Conservation (phyloP, 53 echinoderm and acorn worm genomes). For the Astropecten irregularis region DNA sequence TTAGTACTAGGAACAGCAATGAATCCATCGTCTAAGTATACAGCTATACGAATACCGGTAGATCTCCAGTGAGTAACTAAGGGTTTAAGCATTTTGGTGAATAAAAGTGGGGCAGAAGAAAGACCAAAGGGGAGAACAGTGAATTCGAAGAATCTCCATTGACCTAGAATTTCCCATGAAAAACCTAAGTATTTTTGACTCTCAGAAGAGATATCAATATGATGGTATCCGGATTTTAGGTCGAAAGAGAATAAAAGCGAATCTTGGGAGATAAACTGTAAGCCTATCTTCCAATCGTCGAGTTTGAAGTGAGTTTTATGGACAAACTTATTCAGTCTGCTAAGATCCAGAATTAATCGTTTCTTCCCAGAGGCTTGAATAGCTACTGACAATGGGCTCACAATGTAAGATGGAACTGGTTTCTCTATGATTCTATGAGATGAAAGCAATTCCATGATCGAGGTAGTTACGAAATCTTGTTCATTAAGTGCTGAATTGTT, state of each 20-base stretch:
- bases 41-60: neutral
- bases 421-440: neutral
- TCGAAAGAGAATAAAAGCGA: neutral
- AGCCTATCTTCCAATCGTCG: conserved; percentile 20
- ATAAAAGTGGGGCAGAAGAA: neutral
- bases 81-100: conserved; percentile 6
- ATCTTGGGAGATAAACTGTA: neutral
- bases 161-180: conserved; percentile 5
- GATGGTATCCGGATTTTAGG: conserved; percentile 34
- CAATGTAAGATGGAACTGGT: neutral
- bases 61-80: conserved; percentile 14
- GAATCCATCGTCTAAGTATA: conserved; percentile 13
- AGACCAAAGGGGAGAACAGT: conserved; percentile 15
- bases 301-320: neutral
- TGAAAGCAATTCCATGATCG: neutral
- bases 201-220: neutral
- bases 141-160: neutral
- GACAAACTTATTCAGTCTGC: neutral
- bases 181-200: neutral
- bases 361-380: conserved; percentile 1
- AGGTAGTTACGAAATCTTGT: neutral
- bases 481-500: neutral
- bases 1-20: neutral
- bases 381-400: conserved; percentile 13
- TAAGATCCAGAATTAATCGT: conserved; percentile 19